Evolutionary conservation across 2,888 invertebrate genomes (phyloP), one percentile per base, ranked within the genome.

Genomic region (Actias luna): DNA sequence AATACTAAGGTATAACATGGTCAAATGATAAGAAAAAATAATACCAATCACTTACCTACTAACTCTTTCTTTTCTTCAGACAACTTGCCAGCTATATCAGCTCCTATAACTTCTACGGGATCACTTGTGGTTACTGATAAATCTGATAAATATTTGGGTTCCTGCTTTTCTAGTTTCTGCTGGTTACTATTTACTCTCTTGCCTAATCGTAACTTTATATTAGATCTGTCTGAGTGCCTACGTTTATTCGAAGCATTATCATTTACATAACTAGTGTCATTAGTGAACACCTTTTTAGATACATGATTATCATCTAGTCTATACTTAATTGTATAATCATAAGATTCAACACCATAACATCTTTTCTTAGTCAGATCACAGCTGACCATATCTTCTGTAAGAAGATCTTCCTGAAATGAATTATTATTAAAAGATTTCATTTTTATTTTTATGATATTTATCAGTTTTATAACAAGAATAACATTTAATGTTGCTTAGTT

Each of bases 311-410:
- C 94, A 71, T 95, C 94, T 69, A 95, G 88, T 70, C 94, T 94
- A 84, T 94, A 94, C 74, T 93, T 94, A 72, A 94, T 85, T 46
- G 94, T 94, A 82, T 95, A 95, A 85, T 96, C 95, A 85, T 97
- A 97, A 82, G 95, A 95, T 86, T 97, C 97, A 60, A 97, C 95
- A 80, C 95, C 89, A 94, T 95, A 83, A 93, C 93, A 80, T 89
- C 94, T 80, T 87, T 93, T 76, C 91, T 94, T 85, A 87, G 95
- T 94, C 12, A 97, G 97, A 84, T 96, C 96, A 85, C 96, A 96
- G 52, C 94, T 94, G 14, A 95, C 94, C 88, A 98, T 94, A 73
- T 96, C 95, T 79, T 97, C 96, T 31, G 96, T 95, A 61, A 98
- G 85, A 0, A 96, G 93, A 71, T 97, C 97, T 80, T 97, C 97